Conservation (phyloP, 2,888 invertebrate genomes). For the Odontocolon sp. region DNA sequence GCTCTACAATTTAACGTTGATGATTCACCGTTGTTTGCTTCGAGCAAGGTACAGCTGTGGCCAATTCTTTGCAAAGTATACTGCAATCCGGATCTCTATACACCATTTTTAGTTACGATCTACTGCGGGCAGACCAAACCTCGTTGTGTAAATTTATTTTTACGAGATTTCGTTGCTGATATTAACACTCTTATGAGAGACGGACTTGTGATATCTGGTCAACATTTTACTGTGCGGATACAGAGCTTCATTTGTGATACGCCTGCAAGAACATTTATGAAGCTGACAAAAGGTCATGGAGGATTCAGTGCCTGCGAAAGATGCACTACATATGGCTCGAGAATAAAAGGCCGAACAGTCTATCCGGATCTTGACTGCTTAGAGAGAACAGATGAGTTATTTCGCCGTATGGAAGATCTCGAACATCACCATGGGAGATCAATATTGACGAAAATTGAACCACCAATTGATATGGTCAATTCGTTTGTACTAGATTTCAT, state of each 20-base stretch:
- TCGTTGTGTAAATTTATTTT: slow-evolving; percentile 12
- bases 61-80: slow-evolving; percentile 54
- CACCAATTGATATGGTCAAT: slow-evolving; percentile 36
- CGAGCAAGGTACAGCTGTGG: slow-evolving; percentile 49
- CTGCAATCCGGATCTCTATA: slow-evolving; percentile 32
- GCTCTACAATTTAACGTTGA: slow-evolving; percentile 57
- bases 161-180: slow-evolving; percentile 50
- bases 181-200: slow-evolving; percentile 32
- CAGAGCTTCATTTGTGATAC: slow-evolving; percentile 51
- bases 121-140: slow-evolving; percentile 54
- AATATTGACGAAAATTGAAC: slow-evolving; percentile 25
- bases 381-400: slow-evolving; percentile 42
- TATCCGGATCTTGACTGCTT: slow-evolving; percentile 8
- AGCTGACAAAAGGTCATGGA: slow-evolving; percentile 45
- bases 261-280: slow-evolving; percentile 48
- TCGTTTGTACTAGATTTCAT: slow-evolving; percentile 52
- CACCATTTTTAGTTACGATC: slow-evolving; percentile 57
- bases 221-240: slow-evolving; percentile 23
- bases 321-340: slow-evolving; percentile 25
- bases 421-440: slow-evolving; percentile 50
- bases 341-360: slow-evolving; percentile 2
- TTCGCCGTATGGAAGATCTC: slow-evolving; percentile 41
- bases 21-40: slow-evolving; percentile 48
- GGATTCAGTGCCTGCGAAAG: slow-evolving; percentile 48
- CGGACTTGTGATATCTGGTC: slow-evolving; percentile 18